Conservation (phyloP, 2,113 vertebrate species). For the Stomatorhinus ivindoensis region DNA sequence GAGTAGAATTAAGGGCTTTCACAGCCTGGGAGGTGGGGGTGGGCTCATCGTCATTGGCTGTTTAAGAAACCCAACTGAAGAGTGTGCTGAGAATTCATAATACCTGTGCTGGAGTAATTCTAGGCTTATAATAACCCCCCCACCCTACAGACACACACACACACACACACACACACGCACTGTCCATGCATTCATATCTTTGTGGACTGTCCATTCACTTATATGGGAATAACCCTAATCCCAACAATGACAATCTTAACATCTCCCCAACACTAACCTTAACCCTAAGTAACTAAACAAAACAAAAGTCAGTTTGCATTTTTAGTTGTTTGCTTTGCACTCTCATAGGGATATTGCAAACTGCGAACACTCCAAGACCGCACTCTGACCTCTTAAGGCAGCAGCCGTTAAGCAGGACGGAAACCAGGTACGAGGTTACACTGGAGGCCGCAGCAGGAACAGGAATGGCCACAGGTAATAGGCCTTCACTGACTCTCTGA, state of each 20-base stretch:
- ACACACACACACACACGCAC: neutral
- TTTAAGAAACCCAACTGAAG: neutral
- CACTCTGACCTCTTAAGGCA: neutral
- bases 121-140: neutral
- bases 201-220: neutral
- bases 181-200: too few species aligned
- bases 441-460: neutral
- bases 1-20: neutral
- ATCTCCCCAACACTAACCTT: too few species aligned
- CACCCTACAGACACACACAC: neutral
- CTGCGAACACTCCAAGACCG: neutral
- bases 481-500: neutral
- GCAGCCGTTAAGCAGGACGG: neutral
- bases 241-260: neutral
- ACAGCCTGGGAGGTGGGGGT: neutral
- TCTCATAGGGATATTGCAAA: neutral
- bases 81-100: neutral
- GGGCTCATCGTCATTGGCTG: neutral
- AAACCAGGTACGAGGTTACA: neutral
- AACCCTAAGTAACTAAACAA: neutral
- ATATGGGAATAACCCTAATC: neutral
- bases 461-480: too few species aligned
- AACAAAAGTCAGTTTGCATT: neutral
- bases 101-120: neutral
- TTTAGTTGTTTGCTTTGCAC: neutral